These are phyloP conservation scores for Drosophila virilis DNA, from an alignment of 1,140 invertebrate species.

Conservation along the genomic window DNA sequence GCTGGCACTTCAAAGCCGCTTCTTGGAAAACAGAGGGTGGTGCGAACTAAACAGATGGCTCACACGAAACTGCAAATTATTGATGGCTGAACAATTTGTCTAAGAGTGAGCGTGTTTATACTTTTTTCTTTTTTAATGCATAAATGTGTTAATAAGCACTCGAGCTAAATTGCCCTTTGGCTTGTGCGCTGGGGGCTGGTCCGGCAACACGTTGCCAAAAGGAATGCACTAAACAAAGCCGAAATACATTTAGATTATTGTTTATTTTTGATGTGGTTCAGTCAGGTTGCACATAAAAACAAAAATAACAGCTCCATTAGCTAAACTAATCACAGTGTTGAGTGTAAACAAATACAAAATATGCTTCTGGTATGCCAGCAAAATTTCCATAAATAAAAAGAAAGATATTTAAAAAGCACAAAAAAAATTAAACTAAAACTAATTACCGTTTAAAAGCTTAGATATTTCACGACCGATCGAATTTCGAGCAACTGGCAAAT, in stretches of 20 bases:
- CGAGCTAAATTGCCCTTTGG: slow-evolving; percentile 44
- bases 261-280: slow-evolving; percentile 74
- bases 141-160: slow-evolving; percentile 47
- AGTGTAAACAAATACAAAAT: slow-evolving; percentile 66
- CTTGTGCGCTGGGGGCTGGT: slow-evolving; percentile 9
- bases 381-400: slow-evolving; percentile 32
- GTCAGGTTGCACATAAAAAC: slow-evolving; percentile 75
- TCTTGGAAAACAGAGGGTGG: slow-evolving; percentile 28
- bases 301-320: slow-evolving; percentile 52
- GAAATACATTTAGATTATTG: slow-evolving; percentile 41
- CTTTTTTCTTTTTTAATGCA: slow-evolving; percentile 18
- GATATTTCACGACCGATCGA: slow-evolving; percentile 2
- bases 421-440: neutral
- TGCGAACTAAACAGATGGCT: slow-evolving; percentile 64
- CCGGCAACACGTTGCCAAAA: slow-evolving; percentile 18
- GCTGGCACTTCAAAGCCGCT: slow-evolving; percentile 62
- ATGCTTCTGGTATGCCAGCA: slow-evolving; percentile 44
- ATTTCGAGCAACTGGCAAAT: neutral
- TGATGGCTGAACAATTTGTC: slow-evolving; percentile 23
- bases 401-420: neutral
- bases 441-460: slow-evolving; percentile 2
- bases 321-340: slow-evolving; percentile 53
- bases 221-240: slow-evolving; percentile 29
- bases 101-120: slow-evolving; percentile 32
- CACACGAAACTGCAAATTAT: slow-evolving; percentile 38